Conservation (phyloP, 2,888 invertebrate genomes). For the Agonopterix subpropinquella region DNA sequence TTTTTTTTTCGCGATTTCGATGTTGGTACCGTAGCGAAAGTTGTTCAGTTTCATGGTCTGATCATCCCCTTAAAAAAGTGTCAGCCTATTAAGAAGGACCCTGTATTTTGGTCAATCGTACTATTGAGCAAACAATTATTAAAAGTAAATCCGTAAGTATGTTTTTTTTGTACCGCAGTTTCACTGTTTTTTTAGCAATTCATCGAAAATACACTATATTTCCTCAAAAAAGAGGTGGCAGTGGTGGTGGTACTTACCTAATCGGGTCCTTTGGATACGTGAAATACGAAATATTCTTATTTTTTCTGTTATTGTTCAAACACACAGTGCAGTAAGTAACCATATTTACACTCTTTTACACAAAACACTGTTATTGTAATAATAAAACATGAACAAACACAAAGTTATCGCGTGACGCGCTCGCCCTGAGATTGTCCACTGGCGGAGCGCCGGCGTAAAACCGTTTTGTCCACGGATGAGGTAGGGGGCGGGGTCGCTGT, state of each 20-base stretch:
- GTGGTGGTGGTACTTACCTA: constrained; percentile 6
- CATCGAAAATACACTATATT: no score
- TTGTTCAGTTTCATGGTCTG: no score
- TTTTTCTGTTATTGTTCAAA: constrained; percentile 4
- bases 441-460: background rate
- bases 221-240: background rate
- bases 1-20: no score
- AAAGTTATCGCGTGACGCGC: background rate
- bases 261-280: constrained; percentile 3
- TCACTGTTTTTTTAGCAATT: no score
- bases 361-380: background rate
- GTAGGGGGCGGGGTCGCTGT: no score
- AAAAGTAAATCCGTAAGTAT: no score
- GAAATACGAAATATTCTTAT: constrained; percentile 5
- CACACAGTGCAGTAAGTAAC: constrained; percentile 3
- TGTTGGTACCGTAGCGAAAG: no score
- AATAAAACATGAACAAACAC: background rate
- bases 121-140: no score
- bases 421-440: background rate
- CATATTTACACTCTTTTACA: constrained; percentile 1
- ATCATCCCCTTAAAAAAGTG: no score
- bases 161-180: no score
- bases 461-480: background rate
- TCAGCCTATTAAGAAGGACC: no score
- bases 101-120: no score